Base-by-base conservation (phyloP, 2,888 invertebrate genomes). In the Atherix ibis region DNA sequence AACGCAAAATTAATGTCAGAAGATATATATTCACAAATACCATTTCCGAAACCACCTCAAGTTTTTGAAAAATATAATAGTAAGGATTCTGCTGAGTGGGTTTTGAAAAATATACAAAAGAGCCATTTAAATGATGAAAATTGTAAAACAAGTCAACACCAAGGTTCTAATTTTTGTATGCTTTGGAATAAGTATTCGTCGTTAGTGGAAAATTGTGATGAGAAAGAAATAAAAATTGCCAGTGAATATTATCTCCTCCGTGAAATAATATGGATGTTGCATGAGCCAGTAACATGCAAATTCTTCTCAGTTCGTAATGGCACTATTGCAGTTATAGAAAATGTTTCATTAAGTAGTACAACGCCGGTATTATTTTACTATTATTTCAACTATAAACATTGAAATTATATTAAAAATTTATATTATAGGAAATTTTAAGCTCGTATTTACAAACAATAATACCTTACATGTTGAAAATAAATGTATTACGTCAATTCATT, bases 221-320 rank as follows among this genome's bases (percentile, higher is more conserved):
- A n/a, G n/a, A n/a, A n/a, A n/a, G n/a, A n/a, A n/a, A n/a, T n/a
- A n/a, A n/a, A n/a, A n/a, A n/a, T n/a, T n/a, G n/a, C n/a, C n/a
- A 45, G 47, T 1, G 62, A 62, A 42, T 45, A 46, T 27, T 51
- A 51, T 29, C 44, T 62, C 22, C 34, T 62, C 4, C 49, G 60
- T 2, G 62, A 63, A 45, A 48, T 59, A 16, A 43, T 62, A 12
- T 52, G 58, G 43, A 61, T 60, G 57, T 58, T 62, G 32, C 48
- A 53, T 14, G 41, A 40, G 3, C 57, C 60, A 3, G 40, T 34
- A 6, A 51, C 37, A 8, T 54, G 54, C 31, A 51, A 50, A 26
- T 54, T 54, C 38, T 61, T 61, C 29, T 29, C 35, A 3, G 35
- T 56, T 5, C 34, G 44, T 1, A 34, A 42, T 12, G 30, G 35